These are phyloP conservation scores for Frankliniella intonsa DNA, from an alignment of 2,888 invertebrate genomes.

Conservation along the genomic window DNA sequence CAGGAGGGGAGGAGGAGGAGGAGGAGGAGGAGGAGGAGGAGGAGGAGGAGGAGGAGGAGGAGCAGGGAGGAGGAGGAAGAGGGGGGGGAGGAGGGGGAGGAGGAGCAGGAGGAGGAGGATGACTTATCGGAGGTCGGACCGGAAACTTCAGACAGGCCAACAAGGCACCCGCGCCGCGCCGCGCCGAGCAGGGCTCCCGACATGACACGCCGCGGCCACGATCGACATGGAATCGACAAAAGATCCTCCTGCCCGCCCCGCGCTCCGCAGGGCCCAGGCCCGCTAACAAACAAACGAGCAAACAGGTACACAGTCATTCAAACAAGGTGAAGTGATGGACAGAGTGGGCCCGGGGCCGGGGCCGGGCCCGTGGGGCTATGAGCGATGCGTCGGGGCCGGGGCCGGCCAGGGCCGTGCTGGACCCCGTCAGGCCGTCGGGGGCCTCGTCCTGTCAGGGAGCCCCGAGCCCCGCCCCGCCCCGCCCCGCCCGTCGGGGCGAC, in stretches of 20 bases:
- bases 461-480: no score
- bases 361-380: background rate
- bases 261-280: background rate
- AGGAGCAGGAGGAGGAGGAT: no score
- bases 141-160: background rate
- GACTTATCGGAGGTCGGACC: background rate
- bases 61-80: no score
- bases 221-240: constrained; percentile 9
- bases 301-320: constrained; percentile 3
- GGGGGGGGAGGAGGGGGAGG: no score
- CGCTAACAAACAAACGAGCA: constrained; percentile 10
- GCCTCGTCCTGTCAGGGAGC: no score
- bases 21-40: no score
- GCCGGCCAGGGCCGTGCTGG: background rate
- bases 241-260: background rate
- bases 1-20: no score
- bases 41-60: no score
- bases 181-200: background rate
- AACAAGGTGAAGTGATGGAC: constrained; percentile 22
- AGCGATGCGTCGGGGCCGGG: background rate
- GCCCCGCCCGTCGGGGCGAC: no score
- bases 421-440: no score
- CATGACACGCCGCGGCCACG: background rate
- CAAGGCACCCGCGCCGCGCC: background rate
- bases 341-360: background rate